Percentiles rank a stretch among this genome's conserved stretches.
These are phyloP conservation scores for Sebastes hubbsi DNA, from an alignment of 2,797 vertebrate genomes.

Conservation along the genomic window DNA sequence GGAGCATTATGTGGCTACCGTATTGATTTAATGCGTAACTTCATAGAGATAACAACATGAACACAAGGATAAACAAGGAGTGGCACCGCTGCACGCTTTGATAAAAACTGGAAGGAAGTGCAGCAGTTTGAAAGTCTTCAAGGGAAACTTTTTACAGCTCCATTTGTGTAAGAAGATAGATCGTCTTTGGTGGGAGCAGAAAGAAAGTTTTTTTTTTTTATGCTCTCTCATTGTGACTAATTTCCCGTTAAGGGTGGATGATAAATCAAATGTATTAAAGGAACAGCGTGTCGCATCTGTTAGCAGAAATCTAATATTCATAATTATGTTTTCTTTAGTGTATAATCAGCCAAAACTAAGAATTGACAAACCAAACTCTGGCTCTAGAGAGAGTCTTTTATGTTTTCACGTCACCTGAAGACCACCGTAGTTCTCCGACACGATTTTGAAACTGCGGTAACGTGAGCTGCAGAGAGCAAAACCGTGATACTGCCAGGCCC, in stretches of 20 bases:
- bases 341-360: too few species aligned
- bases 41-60: constrained; percentile 55
- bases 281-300: not conserved
- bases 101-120: constrained; percentile 53
- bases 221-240: not conserved
- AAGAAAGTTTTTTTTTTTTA: not conserved
- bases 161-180: not conserved
- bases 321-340: too few species aligned
- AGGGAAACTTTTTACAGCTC: constrained; percentile 40
- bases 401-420: fast-evolving
- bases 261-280: not conserved
- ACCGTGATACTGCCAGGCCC: fast-evolving
- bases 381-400: fast-evolving
- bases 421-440: too few species aligned
- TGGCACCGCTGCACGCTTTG: constrained; percentile 28
- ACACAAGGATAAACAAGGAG: constrained; percentile 63
- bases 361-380: too few species aligned
- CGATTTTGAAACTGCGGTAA: too few species aligned
- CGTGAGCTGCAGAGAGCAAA: too few species aligned
- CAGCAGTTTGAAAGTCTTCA: constrained; percentile 34
- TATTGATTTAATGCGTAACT: constrained; percentile 60
- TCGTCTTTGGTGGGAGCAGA: not conserved
- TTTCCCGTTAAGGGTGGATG: not conserved
- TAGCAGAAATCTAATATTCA: too few species aligned
- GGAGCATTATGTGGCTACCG: constrained; percentile 40